Percentiles rank a stretch among this genome's conserved stretches.
These are phyloP conservation scores for Phasia obesa DNA, from an alignment of 2,888 invertebrate genomes.

Conservation along the genomic window DNA sequence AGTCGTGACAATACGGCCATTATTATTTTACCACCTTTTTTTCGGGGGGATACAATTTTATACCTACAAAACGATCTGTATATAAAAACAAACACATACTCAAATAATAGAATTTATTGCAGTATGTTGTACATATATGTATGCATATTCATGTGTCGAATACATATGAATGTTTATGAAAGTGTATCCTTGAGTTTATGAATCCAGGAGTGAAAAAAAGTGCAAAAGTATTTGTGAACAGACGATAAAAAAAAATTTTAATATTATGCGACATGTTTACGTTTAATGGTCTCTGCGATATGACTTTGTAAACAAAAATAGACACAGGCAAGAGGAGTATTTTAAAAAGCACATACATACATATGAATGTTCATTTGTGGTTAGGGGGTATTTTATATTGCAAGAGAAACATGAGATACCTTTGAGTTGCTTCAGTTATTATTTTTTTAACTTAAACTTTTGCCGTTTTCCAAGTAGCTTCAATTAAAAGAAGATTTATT, in stretches of 20 bases:
- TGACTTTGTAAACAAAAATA: slow-evolving; percentile 43
- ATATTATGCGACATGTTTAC: slow-evolving; percentile 70
- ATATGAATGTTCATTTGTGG: background rate
- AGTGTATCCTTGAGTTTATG: slow-evolving; percentile 7
- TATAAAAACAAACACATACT: slow-evolving; percentile 24
- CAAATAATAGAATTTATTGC: slow-evolving; percentile 22
- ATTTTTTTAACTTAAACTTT: too few species aligned
- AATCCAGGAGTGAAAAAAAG: background rate
- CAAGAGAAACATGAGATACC: too few species aligned
- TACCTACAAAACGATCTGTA: slow-evolving; percentile 17
- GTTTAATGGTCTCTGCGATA: slow-evolving; percentile 67
- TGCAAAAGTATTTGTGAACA: slow-evolving; percentile 52
- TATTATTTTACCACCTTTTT: slow-evolving; percentile 65
- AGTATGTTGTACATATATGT: slow-evolving; percentile 9
- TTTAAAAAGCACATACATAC: background rate
- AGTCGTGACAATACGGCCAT: slow-evolving; percentile 80
- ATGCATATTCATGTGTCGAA: background rate
- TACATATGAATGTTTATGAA: slow-evolving; percentile 6
- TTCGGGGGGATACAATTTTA: background rate
- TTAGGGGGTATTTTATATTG: slow-evolving; percentile 14
- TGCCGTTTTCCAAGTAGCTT: too few species aligned
- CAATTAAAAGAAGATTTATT: too few species aligned
- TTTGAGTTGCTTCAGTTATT: too few species aligned
- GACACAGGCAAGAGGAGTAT: slow-evolving; percentile 17
- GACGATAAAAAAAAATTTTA: slow-evolving; percentile 53